These are phyloP conservation scores for Pelodiscus sinensis DNA, from an alignment of 2,113 vertebrate species.

Conservation along the genomic window DNA sequence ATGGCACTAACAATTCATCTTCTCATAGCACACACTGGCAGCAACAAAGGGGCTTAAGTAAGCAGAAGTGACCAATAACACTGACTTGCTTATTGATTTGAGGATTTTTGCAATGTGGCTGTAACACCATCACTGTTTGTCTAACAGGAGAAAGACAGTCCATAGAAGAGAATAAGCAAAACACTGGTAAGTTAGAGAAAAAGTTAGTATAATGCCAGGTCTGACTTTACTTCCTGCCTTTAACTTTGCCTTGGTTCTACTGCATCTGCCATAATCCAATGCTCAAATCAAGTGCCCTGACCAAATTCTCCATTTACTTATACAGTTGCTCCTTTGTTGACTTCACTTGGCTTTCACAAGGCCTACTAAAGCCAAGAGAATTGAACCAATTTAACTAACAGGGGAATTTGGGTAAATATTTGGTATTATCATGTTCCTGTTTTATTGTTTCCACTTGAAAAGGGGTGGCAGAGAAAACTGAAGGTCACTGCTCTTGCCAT, in stretches of 20 bases:
- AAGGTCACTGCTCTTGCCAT: neutral
- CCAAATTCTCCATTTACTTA: neutral
- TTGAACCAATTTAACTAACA: neutral
- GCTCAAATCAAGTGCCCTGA: rapidly evolving
- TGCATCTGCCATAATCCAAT: neutral
- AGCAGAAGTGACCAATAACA: neutral
- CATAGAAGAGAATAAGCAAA: rapidly evolving
- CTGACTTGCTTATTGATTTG: neutral
- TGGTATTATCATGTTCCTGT: neutral
- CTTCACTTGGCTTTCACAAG: neutral
- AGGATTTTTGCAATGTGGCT: neutral
- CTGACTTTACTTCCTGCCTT: neutral
- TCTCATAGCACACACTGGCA: neutral
- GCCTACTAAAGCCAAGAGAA: neutral
- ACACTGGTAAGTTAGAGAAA: neutral
- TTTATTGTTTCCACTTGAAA: neutral
- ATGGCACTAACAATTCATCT: neutral
- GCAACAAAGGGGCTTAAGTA: neutral
- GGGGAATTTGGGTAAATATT: neutral
- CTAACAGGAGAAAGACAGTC: neutral
- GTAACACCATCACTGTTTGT: neutral
- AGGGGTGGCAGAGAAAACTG: neutral
- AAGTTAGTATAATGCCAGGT: neutral
- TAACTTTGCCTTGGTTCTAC: neutral
- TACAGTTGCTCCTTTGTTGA: neutral